Evolutionary conservation across 2,888 invertebrate species (phyloP).

Genomic region (Luperina testacea): DNA sequence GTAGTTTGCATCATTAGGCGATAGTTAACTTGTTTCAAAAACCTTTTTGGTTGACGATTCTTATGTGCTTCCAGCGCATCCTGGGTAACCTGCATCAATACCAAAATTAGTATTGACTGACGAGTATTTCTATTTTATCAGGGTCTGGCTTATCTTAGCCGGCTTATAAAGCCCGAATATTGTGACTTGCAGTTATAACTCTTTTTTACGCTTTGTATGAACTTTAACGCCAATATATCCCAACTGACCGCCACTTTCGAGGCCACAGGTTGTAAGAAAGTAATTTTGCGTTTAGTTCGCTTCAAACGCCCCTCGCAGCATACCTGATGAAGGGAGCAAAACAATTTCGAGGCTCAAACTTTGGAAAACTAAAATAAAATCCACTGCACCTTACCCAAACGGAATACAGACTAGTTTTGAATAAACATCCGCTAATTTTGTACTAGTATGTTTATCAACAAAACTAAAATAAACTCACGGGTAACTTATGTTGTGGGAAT

Average conservation of each 20-base stretch:
- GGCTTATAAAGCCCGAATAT: not conserved
- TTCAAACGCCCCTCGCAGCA: constrained; percentile 65
- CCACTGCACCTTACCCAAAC: constrained; percentile 37
- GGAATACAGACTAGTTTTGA: constrained; percentile 53
- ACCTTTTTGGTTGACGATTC: not conserved
- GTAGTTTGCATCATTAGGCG: not conserved
- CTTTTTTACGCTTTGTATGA: constrained; percentile 3
- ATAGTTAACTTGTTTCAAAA: not conserved
- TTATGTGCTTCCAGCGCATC: not conserved
- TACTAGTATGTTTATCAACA: constrained; percentile 41
- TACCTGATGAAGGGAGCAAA: constrained; percentile 76
- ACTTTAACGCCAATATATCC: constrained; percentile 40
- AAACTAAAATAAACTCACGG: constrained; percentile 53
- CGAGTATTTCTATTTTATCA: not conserved
- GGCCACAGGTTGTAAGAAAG: constrained; percentile 65
- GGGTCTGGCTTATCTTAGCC: too few relatives aligned
- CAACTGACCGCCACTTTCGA: constrained; percentile 37
- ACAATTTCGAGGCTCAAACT: constrained; percentile 68
- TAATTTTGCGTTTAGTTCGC: constrained; percentile 68
- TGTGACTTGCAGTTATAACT: not conserved
- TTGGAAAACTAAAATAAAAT: constrained; percentile 62
- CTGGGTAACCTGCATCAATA: not conserved
- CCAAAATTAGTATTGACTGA: not conserved
- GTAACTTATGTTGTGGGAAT: constrained; percentile 46
- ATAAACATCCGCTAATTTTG: constrained; percentile 45